These are phyloP conservation scores for Rhadinocentrus ornatus DNA, from an alignment of 2,797 vertebrate genomes.

Conservation along the genomic window DNA sequence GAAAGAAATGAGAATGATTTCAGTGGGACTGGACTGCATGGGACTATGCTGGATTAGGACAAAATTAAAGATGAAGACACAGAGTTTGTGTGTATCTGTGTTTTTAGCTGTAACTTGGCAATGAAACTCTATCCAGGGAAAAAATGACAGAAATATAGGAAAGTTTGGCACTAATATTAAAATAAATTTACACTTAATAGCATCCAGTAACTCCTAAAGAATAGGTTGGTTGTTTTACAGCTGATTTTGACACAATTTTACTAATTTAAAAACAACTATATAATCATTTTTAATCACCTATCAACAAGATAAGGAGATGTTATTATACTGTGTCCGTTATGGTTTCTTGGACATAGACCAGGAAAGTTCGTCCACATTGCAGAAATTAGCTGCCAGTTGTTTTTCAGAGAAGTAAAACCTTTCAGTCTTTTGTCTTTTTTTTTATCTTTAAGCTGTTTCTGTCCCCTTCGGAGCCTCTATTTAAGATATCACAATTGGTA, in stretches of 20 bases:
- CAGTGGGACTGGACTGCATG: not conserved
- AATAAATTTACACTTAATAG: not conserved
- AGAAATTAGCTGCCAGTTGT: not conserved
- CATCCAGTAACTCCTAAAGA: not conserved
- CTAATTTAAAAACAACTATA: not conserved
- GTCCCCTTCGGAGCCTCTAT: not conserved
- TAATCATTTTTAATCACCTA: not conserved
- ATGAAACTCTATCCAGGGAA: not conserved
- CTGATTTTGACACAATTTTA: not conserved
- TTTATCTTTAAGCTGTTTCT: not conserved
- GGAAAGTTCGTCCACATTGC: not conserved
- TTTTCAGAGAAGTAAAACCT: not conserved
- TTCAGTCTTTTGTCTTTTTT: not conserved
- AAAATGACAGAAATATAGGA: not conserved
- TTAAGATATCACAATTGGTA: not conserved
- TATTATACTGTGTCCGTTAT: not conserved
- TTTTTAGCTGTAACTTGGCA: not conserved
- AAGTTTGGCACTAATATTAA: not conserved
- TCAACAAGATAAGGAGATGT: not conserved
- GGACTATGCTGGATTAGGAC: not conserved
- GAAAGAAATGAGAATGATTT: not conserved
- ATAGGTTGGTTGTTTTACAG: not conserved
- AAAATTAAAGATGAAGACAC: not conserved
- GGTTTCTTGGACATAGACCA: not conserved
- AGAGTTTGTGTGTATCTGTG: not conserved